These are phyloP conservation scores for Oreotrochilus melanogaster DNA, from an alignment of 2,113 vertebrate species.

Conservation along the genomic window DNA sequence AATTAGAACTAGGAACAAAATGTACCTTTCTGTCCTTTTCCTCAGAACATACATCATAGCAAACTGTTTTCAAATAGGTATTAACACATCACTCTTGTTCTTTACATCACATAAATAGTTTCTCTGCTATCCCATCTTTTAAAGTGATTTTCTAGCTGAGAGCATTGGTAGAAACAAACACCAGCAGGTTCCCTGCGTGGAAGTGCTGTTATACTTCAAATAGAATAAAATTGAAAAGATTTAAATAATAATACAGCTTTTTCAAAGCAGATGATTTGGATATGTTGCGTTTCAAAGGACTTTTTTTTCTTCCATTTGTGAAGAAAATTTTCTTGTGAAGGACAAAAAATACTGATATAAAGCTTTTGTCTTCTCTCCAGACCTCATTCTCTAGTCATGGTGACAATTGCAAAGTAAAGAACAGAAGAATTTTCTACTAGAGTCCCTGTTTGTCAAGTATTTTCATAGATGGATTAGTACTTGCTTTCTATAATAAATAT, in stretches of 20 bases:
- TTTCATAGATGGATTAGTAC: background rate
- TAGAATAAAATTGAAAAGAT: background rate
- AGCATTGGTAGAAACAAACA: background rate
- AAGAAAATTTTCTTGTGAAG: background rate
- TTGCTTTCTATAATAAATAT: background rate
- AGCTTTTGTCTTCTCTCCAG: background rate
- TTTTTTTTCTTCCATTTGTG: background rate
- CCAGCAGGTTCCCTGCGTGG: background rate
- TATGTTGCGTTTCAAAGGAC: background rate
- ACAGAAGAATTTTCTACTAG: background rate
- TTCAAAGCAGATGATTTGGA: background rate
- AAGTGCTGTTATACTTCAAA: background rate
- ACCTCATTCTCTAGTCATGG: background rate
- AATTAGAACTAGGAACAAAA: background rate
- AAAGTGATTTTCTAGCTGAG: background rate
- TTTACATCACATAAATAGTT: background rate
- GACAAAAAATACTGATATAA: background rate
- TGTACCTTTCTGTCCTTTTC: background rate
- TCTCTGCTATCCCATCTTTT: background rate
- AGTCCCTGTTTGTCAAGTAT: background rate
- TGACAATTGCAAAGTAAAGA: background rate
- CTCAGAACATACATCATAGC: background rate
- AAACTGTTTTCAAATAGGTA: background rate
- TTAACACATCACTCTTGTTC: background rate
- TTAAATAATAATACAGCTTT: background rate